phyloP scores from a whole-genome alignment of 2,888 invertebrate genomes.

The Pristionchus entomophagus region DNA sequence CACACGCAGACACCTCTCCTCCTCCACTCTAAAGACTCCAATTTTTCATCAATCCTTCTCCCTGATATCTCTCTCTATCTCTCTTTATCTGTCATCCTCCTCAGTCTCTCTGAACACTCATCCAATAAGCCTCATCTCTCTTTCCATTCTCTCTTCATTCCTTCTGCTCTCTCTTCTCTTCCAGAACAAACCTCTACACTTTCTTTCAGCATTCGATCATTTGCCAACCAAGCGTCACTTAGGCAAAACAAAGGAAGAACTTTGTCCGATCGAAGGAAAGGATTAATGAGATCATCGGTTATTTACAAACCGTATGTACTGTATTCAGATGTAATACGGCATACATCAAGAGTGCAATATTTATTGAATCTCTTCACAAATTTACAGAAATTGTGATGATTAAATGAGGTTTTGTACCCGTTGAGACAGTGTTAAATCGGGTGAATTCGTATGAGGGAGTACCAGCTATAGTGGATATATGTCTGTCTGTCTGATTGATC shows the following conservation, averaged over 20 bases:
- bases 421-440: neutral
- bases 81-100: neutral
- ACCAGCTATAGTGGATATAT: neutral
- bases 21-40: neutral
- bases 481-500: no score
- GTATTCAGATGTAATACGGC: neutral
- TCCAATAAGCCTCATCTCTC: slow-evolving; percentile 9
- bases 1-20: slow-evolving; percentile 16
- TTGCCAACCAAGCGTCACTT: neutral
- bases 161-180: neutral
- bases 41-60: neutral
- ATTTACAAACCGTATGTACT: neutral
- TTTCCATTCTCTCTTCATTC: neutral
- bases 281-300: no score
- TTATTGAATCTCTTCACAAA: neutral
- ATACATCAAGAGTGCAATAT: neutral
- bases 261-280: neutral
- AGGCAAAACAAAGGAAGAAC: neutral
- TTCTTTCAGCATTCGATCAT: neutral
- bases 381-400: slow-evolving; percentile 7
- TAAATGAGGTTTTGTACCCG: neutral
- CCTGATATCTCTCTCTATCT: neutral
- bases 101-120: neutral
- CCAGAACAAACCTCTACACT: slow-evolving; percentile 34
- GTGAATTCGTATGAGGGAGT: neutral